Evolutionary conservation across 2,113 vertebrate species (phyloP).

Genomic region (Leucopternis melanops): DNA sequence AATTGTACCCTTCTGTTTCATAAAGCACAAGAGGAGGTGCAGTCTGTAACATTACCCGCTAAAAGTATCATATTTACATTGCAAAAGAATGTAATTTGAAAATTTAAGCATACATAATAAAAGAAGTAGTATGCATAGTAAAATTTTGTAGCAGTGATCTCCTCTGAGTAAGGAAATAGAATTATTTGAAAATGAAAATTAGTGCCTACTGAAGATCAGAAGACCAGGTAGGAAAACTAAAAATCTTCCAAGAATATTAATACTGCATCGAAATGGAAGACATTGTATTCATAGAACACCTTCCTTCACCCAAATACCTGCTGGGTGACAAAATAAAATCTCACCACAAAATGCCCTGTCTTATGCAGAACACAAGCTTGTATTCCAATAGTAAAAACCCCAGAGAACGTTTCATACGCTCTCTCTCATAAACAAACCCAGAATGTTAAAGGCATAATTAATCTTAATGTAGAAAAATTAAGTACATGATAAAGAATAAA

Average conservation of each 20-base stretch:
- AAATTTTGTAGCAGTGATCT: slow-evolving; percentile 21
- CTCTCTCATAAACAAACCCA: background rate
- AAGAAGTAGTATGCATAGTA: background rate
- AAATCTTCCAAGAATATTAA: background rate
- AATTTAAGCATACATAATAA: slow-evolving; percentile 26
- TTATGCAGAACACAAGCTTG: background rate
- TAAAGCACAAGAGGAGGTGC: background rate
- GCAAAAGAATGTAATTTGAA: background rate
- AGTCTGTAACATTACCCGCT: background rate
- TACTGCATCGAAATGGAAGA: background rate
- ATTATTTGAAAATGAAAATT: background rate
- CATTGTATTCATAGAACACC: background rate
- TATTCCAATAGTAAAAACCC: background rate
- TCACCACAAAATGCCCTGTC: background rate
- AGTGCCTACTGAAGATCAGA: background rate
- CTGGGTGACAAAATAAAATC: background rate
- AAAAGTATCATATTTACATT: background rate
- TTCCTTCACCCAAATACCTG: background rate
- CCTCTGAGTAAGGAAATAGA: background rate
- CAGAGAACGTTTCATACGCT: background rate
- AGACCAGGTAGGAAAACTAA: background rate
- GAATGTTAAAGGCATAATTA: background rate
- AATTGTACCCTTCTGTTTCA: background rate
- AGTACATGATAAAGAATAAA: background rate
- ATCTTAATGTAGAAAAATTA: background rate